phyloP scores from a whole-genome alignment of 1,140 invertebrate species.

The Limonius californicus region DNA sequence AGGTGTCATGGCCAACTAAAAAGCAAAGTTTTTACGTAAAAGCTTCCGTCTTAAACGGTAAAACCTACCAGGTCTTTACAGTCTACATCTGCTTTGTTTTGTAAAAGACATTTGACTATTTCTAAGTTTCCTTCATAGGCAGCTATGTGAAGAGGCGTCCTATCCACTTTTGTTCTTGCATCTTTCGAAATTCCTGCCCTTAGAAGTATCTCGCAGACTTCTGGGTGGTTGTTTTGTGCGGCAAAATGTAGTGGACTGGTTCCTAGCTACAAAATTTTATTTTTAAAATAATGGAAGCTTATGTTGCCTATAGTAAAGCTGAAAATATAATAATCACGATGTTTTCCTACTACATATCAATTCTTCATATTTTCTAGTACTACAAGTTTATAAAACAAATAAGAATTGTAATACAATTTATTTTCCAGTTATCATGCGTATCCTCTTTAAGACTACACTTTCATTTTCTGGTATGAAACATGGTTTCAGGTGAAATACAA shows the following conservation, averaged over 20 bases:
- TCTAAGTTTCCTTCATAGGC: slow-evolving; percentile 78
- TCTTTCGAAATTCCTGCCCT: slow-evolving; percentile 82
- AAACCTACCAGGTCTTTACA: slow-evolving; percentile 79
- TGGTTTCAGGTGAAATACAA: too few species aligned
- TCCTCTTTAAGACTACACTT: too few species aligned
- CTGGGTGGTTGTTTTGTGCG: slow-evolving; percentile 75
- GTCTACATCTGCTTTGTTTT: slow-evolving; percentile 72
- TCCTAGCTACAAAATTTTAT: slow-evolving; percentile 61
- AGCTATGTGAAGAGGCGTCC: slow-evolving; percentile 85
- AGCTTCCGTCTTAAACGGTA: background rate
- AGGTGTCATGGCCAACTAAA: slow-evolving; percentile 85
- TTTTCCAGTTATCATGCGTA: too few species aligned
- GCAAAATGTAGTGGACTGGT: slow-evolving; percentile 86
- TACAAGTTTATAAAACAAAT: too few species aligned
- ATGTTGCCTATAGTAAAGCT: background rate
- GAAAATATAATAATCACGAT: background rate
- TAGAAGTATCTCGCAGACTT: slow-evolving; percentile 77
- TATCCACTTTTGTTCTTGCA: slow-evolving; percentile 87
- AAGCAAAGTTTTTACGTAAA: slow-evolving; percentile 19
- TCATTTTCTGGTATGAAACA: too few species aligned
- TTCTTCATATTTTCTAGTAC: too few species aligned
- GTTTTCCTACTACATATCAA: too few species aligned
- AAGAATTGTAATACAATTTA: too few species aligned
- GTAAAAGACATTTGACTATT: slow-evolving; percentile 74
- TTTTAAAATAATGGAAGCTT: background rate